phyloP scores from a whole-genome alignment of 2,888 invertebrate genomes.

The Drepana falcataria region DNA sequence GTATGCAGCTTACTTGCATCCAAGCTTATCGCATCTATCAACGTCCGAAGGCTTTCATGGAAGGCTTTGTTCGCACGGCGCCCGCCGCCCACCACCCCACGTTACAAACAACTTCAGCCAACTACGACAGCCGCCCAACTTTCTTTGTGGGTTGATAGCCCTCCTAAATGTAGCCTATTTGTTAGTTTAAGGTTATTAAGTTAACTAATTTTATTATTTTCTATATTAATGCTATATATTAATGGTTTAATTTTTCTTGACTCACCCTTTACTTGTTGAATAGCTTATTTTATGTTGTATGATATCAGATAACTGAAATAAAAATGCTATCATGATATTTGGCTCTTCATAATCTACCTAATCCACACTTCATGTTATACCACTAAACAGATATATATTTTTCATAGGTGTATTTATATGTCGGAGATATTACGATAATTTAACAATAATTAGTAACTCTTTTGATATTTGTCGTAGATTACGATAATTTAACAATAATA shows the following conservation, averaged over 20 bases:
- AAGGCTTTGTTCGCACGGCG: constrained; percentile 68
- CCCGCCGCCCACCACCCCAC: constrained; percentile 39
- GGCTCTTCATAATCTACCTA: no score
- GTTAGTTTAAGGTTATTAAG: constrained; percentile 29
- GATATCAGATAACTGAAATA: no score
- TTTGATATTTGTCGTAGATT: no score
- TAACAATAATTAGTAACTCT: no score
- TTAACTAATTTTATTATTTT: neutral
- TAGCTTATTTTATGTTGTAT: no score
- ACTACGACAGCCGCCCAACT: constrained; percentile 58
- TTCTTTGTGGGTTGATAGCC: constrained; percentile 61
- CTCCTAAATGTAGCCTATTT: constrained; percentile 42
- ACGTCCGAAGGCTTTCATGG: constrained; percentile 73
- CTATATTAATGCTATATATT: neutral
- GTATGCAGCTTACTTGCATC: constrained; percentile 77
- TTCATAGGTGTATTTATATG: no score
- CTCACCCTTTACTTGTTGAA: no score
- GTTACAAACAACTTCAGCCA: constrained; percentile 66
- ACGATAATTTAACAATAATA: no score
- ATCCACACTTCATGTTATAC: no score
- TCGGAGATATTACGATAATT: no score
- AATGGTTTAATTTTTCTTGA: neutral
- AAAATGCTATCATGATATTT: no score
- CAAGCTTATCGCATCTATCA: constrained; percentile 77
- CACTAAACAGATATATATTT: no score